Base-by-base conservation (phyloP, 92 coral and sea anemone species). In the Epizoanthus scotinus region DNA sequence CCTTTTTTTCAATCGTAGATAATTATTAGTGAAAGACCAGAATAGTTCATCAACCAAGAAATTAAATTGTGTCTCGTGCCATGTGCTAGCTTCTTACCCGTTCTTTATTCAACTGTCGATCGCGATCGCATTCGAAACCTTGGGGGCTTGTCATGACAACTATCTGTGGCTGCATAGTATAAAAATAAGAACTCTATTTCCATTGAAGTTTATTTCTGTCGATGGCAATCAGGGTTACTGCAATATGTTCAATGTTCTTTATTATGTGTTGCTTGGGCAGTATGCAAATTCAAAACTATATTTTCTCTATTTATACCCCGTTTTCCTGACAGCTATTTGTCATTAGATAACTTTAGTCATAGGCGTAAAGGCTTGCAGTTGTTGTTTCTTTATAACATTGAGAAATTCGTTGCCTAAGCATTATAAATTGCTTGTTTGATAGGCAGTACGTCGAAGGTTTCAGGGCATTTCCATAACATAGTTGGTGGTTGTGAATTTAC, bases 361-460 rank as follows among this genome's bases (percentile, higher is more conserved):
- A 18, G 52, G 15, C 21, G 38, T 47, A 8, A 49, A 53, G 3
- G 15, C 17, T 70, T 53, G 42, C 19, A 31, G 21, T 74, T 50
- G 53, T 13, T 31, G 55, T 53, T 71, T 22, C 12, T 29, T 72
- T 10, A 44, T 28, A 31, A 50, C 19, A 6, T 44, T 7, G 58
- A 53, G 73, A 68, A 38, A 64, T 64, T 29, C 5, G 44, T 64
- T 29, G 19, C 69, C 9, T 64, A 17, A 18, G 53, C 31, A 14
- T 38, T 34, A 42, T 42, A 42, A 58, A 25, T 28, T 25, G 18
- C n/a, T 66, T 40, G 56, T 75, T 75, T 21, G n/a, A 25, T 25
- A 56, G 24, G 80, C 10, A 66, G 34, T 74, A 67, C 55, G 78
- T 74, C 40, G 34, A 13, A n/a, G 21, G 5, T 44, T 44, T 40